Conservation (phyloP, 2,888 invertebrate species). For the Miltochrista miniata region DNA sequence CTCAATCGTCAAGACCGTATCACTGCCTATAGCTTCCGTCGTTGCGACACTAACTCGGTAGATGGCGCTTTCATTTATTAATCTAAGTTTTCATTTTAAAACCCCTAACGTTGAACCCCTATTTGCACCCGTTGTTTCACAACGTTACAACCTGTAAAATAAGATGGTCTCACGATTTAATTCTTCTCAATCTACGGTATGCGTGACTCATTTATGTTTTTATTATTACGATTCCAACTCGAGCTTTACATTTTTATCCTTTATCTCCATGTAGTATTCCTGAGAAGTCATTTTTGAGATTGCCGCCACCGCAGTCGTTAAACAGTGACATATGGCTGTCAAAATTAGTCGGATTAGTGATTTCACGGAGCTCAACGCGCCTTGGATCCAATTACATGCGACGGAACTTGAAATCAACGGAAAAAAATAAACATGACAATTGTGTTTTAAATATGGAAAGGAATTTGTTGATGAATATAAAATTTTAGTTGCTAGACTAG, state of each 20-base stretch:
- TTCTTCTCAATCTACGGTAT: not conserved
- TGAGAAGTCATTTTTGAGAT: conserved; percentile 31
- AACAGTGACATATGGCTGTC: conserved; percentile 81
- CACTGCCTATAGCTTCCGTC: too few species aligned
- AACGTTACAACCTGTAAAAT: not conserved
- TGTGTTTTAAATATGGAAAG: conserved; percentile 62
- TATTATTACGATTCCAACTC: not conserved
- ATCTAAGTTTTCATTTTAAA: too few species aligned
- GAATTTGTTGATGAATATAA: conserved; percentile 56
- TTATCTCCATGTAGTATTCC: conserved; percentile 7
- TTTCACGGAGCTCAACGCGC: conserved; percentile 74
- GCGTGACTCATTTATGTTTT: not conserved
- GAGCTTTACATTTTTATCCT: not conserved
- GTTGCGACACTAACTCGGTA: too few species aligned
- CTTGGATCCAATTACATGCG: conserved; percentile 75
- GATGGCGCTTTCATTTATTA: too few species aligned
- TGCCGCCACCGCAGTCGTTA: conserved; percentile 68
- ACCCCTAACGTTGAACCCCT: too few species aligned
- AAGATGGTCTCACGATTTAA: not conserved
- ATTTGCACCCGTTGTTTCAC: too few species aligned
- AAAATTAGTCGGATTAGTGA: conserved; percentile 83
- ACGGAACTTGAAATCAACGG: conserved; percentile 67
- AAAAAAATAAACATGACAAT: conserved; percentile 70
- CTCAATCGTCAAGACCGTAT: too few species aligned
- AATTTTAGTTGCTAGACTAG: conserved; percentile 43